Evolutionary conservation across 2,113 vertebrate genomes (phyloP), one percentile per base, ranked within the genome.

Genomic region (Channa maculata): DNA sequence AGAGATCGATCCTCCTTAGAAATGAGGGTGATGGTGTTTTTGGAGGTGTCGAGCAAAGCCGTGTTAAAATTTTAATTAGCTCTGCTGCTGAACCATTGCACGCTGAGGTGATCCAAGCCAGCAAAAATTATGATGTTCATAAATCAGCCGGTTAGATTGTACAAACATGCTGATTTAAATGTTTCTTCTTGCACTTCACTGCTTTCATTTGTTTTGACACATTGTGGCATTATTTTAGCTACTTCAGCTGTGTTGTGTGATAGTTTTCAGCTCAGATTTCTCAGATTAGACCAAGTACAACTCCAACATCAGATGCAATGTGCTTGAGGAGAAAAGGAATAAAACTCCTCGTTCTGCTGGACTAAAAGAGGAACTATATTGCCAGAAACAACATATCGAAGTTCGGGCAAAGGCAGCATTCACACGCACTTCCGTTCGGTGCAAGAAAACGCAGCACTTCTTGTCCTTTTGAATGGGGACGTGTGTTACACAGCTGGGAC

Each of bases 41-140:
- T 63, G 5, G 10, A 5, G 33, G 55, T 3, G 44, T 4, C 14
- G 44, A 63, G 45, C 13, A 33, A 66, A 61, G 38, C 6, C 33
- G n/a, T 62, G 49, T 43, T 39, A 14, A 36, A 38, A 48, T 10
- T 55, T 48, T 44, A 13, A 70, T 60, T 36, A 59, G 60, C 59
- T 80, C 37, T 55, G 13, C 50, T 45, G 3, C 12, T 57, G 34
- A 57, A 50, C 24, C 44, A 11, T 10, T 39, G 24, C n/a, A 3
- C 34, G 15, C 33, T 45, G 50, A 48, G 2, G n/a, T 0, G 1
- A 61, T 38, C 14, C 12, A 41, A 15, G 60, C 14, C 57, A 41
- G 0, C 51, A 12, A 4, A 41, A 41, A 41, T 7, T 7, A 4
- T 41, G 39, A 41, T 46, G 11, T 10, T 48, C 10, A 5, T 49